Percentiles rank a stretch among this genome's conserved stretches.
Conservation (phyloP, 2,113 vertebrate genomes). For the Campylomormyrus tamandua region DNA sequence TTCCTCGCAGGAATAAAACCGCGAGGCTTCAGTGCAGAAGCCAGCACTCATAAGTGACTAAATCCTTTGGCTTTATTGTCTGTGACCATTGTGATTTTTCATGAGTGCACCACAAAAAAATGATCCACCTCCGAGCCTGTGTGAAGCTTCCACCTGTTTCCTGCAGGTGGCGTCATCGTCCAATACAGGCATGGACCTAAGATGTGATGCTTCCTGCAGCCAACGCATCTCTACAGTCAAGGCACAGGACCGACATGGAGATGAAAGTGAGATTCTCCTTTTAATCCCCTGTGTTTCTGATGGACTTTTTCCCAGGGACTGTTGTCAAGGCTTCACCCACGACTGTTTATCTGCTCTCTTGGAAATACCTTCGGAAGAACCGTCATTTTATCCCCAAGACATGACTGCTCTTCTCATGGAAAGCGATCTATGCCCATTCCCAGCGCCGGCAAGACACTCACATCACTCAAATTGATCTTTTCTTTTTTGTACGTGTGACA, state of each 20-base stretch:
- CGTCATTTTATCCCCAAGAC: not conserved
- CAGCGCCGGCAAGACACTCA: not conserved
- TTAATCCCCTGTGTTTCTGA: not conserved
- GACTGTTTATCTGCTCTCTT: not conserved
- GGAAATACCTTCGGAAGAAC: not conserved
- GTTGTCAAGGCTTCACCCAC: not conserved
- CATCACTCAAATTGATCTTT: not conserved
- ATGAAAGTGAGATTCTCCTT: not conserved
- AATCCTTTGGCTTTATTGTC: not conserved
- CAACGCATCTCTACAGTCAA: not conserved
- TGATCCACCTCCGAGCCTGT: not conserved
- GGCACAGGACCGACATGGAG: not conserved
- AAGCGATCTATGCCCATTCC: not conserved
- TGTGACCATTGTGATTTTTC: not conserved
- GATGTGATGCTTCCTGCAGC: not conserved
- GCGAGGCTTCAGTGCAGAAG: not conserved
- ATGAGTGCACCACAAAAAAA: not conserved
- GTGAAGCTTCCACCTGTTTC: not conserved
- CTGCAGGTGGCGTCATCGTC: not conserved
- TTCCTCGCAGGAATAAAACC: constrained; percentile 48
- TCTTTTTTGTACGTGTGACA: not conserved
- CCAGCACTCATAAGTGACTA: not conserved
- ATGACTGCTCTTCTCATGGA: not conserved
- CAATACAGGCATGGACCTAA: not conserved
- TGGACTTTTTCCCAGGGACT: not conserved